Evolutionary conservation across 2,888 invertebrate species (phyloP).

Genomic region (Julus scanicus): DNA sequence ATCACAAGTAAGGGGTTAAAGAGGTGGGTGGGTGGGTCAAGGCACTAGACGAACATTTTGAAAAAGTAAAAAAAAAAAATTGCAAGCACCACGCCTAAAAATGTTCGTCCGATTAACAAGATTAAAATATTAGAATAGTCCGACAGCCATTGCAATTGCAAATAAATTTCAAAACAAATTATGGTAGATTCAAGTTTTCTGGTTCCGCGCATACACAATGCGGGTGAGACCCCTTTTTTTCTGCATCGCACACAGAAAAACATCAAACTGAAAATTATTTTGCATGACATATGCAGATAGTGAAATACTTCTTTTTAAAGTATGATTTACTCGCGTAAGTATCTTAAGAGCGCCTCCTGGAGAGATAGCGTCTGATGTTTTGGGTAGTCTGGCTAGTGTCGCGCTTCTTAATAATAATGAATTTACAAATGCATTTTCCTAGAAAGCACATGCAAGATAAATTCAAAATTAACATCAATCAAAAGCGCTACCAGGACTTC

Average conservation of each 20-base stretch:
- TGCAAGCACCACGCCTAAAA: conserved; percentile 16
- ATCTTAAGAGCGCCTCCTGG: conserved; percentile 41
- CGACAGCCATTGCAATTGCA: conserved; percentile 45
- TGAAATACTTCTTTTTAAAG: conserved; percentile 41
- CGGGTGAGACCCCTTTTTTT: background rate
- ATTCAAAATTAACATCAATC: conserved; percentile 45
- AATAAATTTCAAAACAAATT: conserved; percentile 45
- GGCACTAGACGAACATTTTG: conserved; percentile 2
- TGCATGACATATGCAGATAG: conserved; percentile 40
- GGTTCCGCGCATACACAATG: background rate
- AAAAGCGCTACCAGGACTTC: background rate
- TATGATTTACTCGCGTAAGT: conserved; percentile 37
- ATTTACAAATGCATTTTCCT: conserved; percentile 43
- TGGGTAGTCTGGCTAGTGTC: conserved; percentile 41
- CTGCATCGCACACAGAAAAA: background rate
- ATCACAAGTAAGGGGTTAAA: conserved; percentile 18
- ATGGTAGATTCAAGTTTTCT: background rate
- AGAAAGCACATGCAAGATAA: conserved; percentile 42
- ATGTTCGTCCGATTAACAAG: conserved; percentile 31
- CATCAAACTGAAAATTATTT: background rate
- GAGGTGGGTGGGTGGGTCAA: conserved; percentile 43
- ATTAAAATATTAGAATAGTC: conserved; percentile 39
- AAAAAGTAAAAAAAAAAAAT: background rate
- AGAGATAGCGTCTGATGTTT: conserved; percentile 6
- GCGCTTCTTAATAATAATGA: conserved; percentile 23